phyloP scores from a whole-genome alignment of 2,888 invertebrate species.

The Chaetoderma sp. region DNA sequence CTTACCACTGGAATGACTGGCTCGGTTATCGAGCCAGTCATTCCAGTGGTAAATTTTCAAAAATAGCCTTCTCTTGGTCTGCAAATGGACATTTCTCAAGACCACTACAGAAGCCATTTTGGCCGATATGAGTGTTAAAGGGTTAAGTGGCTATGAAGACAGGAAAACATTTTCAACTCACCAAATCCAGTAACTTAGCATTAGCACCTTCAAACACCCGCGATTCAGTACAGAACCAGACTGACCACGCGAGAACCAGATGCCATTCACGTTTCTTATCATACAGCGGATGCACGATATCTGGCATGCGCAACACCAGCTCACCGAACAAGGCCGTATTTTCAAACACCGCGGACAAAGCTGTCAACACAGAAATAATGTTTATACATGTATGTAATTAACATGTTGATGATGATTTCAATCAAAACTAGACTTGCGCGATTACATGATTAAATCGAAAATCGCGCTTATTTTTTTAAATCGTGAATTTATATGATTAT shows the following conservation, averaged over 20 bases:
- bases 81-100: too few relatives aligned
- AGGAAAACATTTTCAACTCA: constrained; percentile 42
- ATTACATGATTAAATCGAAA: too few relatives aligned
- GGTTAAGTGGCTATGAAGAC: too few relatives aligned
- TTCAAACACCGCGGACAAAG: constrained; percentile 75
- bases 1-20: too few relatives aligned
- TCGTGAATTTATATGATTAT: too few relatives aligned
- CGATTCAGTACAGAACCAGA: constrained; percentile 74
- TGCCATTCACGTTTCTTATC: constrained; percentile 74
- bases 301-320: constrained; percentile 74
- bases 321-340: constrained; percentile 77
- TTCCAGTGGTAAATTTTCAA: too few relatives aligned
- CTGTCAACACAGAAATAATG: constrained; percentile 59
- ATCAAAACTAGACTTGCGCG: not conserved
- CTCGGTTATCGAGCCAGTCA: too few relatives aligned
- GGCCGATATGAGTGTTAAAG: too few relatives aligned
- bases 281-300: constrained; percentile 73
- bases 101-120: too few relatives aligned
- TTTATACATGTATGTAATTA: not conserved
- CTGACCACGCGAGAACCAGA: constrained; percentile 73
- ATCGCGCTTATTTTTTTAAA: too few relatives aligned
- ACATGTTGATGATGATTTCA: not conserved
- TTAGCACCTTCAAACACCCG: constrained; percentile 74
- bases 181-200: constrained; percentile 72
- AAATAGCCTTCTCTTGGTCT: too few relatives aligned